Evolutionary conservation across 2,797 vertebrate genomes (phyloP), one percentile per base, ranked within the genome.

Genomic region (Babyrousa celebensis): DNA sequence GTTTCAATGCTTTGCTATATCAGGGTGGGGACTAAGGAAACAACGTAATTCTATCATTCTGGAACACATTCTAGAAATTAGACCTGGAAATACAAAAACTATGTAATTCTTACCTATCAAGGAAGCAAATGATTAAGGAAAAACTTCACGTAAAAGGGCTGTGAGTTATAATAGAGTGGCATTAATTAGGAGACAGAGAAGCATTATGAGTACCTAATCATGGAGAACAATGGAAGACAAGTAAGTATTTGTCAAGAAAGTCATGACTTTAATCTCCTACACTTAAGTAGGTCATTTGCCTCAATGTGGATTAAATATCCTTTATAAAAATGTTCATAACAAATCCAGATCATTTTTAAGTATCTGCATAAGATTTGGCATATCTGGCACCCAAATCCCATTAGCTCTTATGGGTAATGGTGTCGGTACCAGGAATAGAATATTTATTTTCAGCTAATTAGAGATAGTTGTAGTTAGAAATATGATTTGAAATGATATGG

Each of bases 201-300:
- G 18, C 75, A 14, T 52, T 85, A 12, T 1, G 1, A 89, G 3
- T 25, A 17, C 3, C 17, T 36, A 77, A 70, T 70, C 62, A 16
- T 84, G 36, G n/a, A 20, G 15, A 86, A 92, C 14, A 77, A 65
- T 72, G 18, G 54, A 72, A 90, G 16, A 58, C 9, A 95, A 18
- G 72, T 71, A 83, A 95, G 43, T 63, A 87, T 78, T 87, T 94
- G 4, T 56, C 20, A 63, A 95, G 79, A 89, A 84, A 94, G 25
- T 4, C 3, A 68, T 52, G 32, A 36, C 12, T 94, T 5, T 1
- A 25, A 6, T n/a, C 36, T 93, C 10, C 5, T 58, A 63, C 2
- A 5, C 29, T 25, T 63, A 91, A 52, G 4, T 36, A 65, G 6
- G 5, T 18, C 20, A 0, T 36, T 79, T n/a, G 91, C 74, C 25